phyloP scores from a whole-genome alignment of 2,888 invertebrate genomes.

The Drosophila siamana region DNA sequence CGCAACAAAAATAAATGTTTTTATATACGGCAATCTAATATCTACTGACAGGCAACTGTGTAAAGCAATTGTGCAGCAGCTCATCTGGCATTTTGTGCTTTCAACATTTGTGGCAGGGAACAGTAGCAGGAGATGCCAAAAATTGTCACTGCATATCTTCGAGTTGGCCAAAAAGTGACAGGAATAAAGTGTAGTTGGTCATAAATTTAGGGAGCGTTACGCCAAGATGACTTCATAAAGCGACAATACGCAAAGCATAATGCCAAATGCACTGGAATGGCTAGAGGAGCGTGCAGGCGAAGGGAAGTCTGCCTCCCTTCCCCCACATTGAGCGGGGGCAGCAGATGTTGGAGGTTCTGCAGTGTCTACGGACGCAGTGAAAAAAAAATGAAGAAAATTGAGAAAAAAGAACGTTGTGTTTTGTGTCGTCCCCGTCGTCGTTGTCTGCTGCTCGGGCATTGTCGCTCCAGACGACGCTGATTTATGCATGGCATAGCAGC shows the following conservation, averaged over 20 bases:
- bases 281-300: not conserved
- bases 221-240: conserved; percentile 81
- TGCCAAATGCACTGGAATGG: conserved; percentile 69
- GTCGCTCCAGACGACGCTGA: conserved; percentile 76
- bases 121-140: conserved; percentile 20
- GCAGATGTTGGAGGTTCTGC: conserved; percentile 32
- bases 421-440: conserved; percentile 51
- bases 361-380: conserved; percentile 24
- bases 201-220: conserved; percentile 79
- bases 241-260: conserved; percentile 80
- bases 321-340: conserved; percentile 4
- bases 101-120: conserved; percentile 14
- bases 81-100: conserved; percentile 50
- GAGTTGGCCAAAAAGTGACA: conserved; percentile 70
- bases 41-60: conserved; percentile 45
- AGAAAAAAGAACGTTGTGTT: conserved; percentile 70
- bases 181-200: conserved; percentile 78
- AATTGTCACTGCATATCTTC: conserved; percentile 65
- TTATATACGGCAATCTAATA: conserved; percentile 3
- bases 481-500: conserved; percentile 68
- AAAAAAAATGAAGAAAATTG: not conserved
- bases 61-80: conserved; percentile 46
- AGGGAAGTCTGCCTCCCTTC: no score
- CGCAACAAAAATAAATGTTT: no score
- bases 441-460: conserved; percentile 64